Conservation (phyloP, 2,113 vertebrate genomes). For the Orientallactaga bullata region DNA sequence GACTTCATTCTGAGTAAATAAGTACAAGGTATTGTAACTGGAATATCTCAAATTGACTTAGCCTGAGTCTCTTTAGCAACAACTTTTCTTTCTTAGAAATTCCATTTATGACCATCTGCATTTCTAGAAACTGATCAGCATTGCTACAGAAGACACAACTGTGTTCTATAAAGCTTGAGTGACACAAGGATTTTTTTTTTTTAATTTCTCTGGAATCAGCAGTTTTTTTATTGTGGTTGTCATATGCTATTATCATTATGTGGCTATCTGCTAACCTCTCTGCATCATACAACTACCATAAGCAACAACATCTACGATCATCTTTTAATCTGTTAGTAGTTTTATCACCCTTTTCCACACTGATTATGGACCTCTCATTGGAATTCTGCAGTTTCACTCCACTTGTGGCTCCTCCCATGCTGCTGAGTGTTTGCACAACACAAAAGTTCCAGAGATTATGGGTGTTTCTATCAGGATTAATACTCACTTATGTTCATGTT, state of each 20-base stretch:
- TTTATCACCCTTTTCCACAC: slow-evolving; percentile 52
- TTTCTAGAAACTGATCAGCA: slow-evolving; percentile 24
- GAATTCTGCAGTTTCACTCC: slow-evolving; percentile 55
- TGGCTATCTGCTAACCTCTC: slow-evolving; percentile 58
- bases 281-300: slow-evolving; percentile 38
- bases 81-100: slow-evolving; percentile 4
- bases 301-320: background rate
- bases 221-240: slow-evolving; percentile 44
- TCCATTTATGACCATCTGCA: slow-evolving; percentile 18
- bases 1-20: no score
- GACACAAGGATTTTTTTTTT: slow-evolving; percentile 19
- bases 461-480: no score
- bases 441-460: background rate
- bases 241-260: slow-evolving; percentile 42
- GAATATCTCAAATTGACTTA: no score
- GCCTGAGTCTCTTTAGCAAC: no score
- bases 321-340: slow-evolving; percentile 1
- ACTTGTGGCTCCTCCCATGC: slow-evolving; percentile 56
- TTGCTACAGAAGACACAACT: background rate
- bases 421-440: slow-evolving; percentile 54
- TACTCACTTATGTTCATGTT: no score
- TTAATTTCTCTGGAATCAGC: background rate
- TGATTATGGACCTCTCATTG: slow-evolving; percentile 26
- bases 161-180: slow-evolving; percentile 23
- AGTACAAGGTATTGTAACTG: no score